phyloP scores from a whole-genome alignment of 2,113 vertebrate genomes.

The Alces alces region DNA sequence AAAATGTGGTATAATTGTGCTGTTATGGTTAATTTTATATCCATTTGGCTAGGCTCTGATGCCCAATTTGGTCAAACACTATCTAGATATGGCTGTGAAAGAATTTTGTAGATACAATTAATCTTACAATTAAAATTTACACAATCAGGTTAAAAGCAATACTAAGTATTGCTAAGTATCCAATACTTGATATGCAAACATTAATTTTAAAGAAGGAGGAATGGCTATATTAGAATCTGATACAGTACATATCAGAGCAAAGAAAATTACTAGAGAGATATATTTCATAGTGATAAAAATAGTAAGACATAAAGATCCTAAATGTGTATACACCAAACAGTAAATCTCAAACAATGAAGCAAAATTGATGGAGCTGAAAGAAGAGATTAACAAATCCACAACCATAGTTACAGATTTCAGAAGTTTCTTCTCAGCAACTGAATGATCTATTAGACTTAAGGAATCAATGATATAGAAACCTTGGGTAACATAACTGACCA shows the following conservation, averaged over 20 bases:
- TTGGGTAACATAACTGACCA: background rate
- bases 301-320: background rate
- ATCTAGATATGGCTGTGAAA: background rate
- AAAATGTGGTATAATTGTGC: background rate
- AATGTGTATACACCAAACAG: background rate
- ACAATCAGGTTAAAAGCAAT: background rate
- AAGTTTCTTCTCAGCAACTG: background rate
- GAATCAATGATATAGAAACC: background rate
- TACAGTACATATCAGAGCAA: background rate
- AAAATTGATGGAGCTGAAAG: background rate
- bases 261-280: background rate
- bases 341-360: background rate
- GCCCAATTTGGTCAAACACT: background rate
- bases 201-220: background rate
- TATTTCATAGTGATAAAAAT: background rate
- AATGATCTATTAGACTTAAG: background rate
- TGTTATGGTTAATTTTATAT: background rate
- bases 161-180: no score
- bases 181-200: background rate
- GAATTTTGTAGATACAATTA: background rate
- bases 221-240: background rate
- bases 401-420: background rate
- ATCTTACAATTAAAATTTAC: background rate
- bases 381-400: background rate
- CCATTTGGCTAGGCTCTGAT: background rate